These are phyloP conservation scores for Sarotherodon lohbergeri DNA, from an alignment of 2,113 vertebrate species.

Conservation along the genomic window DNA sequence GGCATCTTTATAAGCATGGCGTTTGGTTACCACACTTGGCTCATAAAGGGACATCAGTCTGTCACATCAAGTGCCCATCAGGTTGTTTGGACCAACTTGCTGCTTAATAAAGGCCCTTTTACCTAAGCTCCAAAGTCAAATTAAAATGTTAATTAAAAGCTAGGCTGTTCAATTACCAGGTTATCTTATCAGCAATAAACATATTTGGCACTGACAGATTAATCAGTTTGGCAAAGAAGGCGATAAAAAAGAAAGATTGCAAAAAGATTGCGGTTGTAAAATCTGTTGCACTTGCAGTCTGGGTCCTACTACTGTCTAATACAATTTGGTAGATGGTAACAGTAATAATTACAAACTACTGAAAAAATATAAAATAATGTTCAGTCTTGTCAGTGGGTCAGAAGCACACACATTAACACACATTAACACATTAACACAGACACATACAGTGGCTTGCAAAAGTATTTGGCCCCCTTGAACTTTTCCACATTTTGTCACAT, in stretches of 20 bases:
- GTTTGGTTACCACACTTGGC: neutral
- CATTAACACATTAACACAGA: neutral
- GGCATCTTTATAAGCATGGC: neutral
- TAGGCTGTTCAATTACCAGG: neutral
- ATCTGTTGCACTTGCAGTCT: neutral
- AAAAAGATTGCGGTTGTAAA: neutral
- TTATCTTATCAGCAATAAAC: neutral
- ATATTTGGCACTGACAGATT: neutral
- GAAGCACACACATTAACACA: neutral
- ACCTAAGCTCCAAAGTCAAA: neutral
- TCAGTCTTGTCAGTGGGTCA: neutral
- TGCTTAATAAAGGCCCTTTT: neutral
- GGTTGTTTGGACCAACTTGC: neutral
- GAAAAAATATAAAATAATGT: neutral
- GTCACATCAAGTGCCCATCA: slow-evolving; percentile 5
- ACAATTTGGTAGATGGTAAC: neutral
- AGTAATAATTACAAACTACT: neutral
- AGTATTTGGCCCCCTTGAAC: too few relatives aligned
- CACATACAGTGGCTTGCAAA: neutral
- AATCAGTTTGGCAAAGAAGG: neutral
- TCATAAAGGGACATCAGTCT: neutral
- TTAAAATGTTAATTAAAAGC: slow-evolving; percentile 18
- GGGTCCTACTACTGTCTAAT: neutral
- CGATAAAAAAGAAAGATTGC: neutral
- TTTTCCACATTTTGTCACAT: too few relatives aligned